Conservation (phyloP, 2,113 vertebrate species). For the Zosterops borbonicus region DNA sequence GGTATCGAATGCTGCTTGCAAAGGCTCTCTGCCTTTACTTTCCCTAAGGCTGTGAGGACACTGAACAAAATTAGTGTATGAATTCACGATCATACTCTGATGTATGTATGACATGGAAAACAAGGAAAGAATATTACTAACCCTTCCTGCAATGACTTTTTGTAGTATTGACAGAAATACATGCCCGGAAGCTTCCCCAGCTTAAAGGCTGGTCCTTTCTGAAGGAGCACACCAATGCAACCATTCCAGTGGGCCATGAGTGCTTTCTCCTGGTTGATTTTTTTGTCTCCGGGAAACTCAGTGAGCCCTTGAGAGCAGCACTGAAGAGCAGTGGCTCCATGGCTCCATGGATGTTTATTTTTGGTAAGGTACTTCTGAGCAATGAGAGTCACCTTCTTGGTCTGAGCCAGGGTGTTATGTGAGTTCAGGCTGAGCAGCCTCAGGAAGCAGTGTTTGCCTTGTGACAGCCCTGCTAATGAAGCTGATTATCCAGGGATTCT, state of each 20-base stretch:
- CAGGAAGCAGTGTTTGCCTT: not conserved
- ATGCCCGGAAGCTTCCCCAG: not conserved
- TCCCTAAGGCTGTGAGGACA: not conserved
- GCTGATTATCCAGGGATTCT: not conserved
- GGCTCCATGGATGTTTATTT: not conserved
- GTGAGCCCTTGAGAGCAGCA: not conserved
- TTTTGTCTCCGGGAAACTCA: not conserved
- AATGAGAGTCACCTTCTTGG: not conserved
- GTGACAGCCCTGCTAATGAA: not conserved
- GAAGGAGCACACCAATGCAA: not conserved
- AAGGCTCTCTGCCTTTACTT: not conserved
- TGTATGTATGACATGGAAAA: not conserved
- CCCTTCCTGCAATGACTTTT: not conserved
- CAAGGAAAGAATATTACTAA: not conserved
- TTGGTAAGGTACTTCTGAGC: not conserved
- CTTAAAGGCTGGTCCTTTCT: not conserved
- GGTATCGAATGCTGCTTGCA: not conserved
- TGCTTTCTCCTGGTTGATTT: not conserved
- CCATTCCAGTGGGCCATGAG: not conserved
- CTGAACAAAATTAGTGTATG: not conserved
- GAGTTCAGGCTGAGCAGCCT: not conserved
- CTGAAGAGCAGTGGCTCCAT: not conserved
- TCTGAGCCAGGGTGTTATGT: not conserved
- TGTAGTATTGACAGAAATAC: not conserved
- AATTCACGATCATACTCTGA: not conserved